Percentiles rank a stretch among this genome's conserved stretches.
Conservation (phyloP, 2,113 vertebrate species). For the Phyllopteryx taeniolatus region DNA sequence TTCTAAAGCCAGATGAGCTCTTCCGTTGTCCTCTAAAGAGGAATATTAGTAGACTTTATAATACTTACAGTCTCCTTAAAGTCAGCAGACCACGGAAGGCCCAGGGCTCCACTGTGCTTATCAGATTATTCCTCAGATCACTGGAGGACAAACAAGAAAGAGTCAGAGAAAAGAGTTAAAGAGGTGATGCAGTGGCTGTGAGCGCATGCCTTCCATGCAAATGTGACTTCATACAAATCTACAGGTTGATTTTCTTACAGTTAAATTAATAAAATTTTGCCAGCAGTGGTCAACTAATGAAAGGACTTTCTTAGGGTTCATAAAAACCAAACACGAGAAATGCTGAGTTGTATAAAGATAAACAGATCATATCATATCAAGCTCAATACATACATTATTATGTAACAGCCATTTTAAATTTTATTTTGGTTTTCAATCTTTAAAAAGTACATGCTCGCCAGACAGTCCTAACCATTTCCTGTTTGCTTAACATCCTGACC, state of each 20-base stretch:
- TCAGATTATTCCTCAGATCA: conserved; percentile 86
- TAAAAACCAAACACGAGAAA: background rate
- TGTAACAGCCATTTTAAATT: too few relatives aligned
- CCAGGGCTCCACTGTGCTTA: conserved; percentile 81
- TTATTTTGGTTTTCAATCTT: background rate
- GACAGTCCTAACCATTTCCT: conserved; percentile 29
- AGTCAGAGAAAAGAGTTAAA: conserved; percentile 13
- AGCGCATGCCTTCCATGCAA: conserved; percentile 5
- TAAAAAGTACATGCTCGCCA: conserved; percentile 37
- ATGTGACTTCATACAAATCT: conserved; percentile 11
- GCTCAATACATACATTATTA: too few relatives aligned
- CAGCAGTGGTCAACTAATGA: background rate
- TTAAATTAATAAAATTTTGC: background rate
- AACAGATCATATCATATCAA: background rate
- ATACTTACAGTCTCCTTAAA: conserved; percentile 82
- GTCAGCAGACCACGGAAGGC: conserved; percentile 81
- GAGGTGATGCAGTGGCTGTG: background rate
- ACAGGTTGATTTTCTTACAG: conserved; percentile 12
- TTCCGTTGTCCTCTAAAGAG: conserved; percentile 27
- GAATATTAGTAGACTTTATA: conserved; percentile 40
- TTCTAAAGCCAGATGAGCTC: conserved; percentile 28
- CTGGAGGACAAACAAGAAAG: conserved; percentile 59
- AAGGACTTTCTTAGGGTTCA: background rate
- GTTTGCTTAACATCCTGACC: conserved; percentile 26
- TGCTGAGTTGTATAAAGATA: background rate